These are phyloP conservation scores for Cosmopolites sordidus DNA, from an alignment of 2,888 invertebrate genomes.

Conservation along the genomic window DNA sequence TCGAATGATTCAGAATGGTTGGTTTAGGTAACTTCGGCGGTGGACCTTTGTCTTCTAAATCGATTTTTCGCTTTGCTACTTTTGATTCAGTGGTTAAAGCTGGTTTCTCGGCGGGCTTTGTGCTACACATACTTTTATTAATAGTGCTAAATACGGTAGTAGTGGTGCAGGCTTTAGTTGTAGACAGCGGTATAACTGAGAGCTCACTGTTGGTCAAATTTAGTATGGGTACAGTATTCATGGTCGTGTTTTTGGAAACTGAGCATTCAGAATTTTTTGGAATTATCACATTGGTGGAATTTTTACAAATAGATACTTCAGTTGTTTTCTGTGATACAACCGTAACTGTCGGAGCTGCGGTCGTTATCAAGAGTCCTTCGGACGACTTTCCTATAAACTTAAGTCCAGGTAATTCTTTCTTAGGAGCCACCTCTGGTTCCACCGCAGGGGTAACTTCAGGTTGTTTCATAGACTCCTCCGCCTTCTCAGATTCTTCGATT, in stretches of 20 bases:
- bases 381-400: slow-evolving; percentile 32
- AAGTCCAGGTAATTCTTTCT: slow-evolving; percentile 36
- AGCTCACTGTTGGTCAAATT: slow-evolving; percentile 15
- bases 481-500: background rate
- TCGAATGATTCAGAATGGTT: slow-evolving; percentile 40
- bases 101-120: slow-evolving; percentile 26
- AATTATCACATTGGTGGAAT: background rate
- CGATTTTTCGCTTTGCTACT: slow-evolving; percentile 31
- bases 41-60: slow-evolving; percentile 28
- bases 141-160: slow-evolving; percentile 40
- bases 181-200: slow-evolving; percentile 20
- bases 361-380: background rate
- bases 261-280: background rate
- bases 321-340: background rate
- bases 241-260: slow-evolving; percentile 12
- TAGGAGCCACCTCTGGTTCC: slow-evolving; percentile 9
- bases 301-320: background rate
- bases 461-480: slow-evolving; percentile 4
- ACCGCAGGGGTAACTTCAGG: slow-evolving; percentile 5
- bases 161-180: slow-evolving; percentile 22
- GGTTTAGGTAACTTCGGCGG: slow-evolving; percentile 40
- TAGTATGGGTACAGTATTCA: slow-evolving; percentile 9
- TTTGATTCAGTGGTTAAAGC: slow-evolving; percentile 15
- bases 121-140: slow-evolving; percentile 38
- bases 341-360: slow-evolving; percentile 1